phyloP scores from a whole-genome alignment of 2,797 vertebrate species.

The Psittacula echo region DNA sequence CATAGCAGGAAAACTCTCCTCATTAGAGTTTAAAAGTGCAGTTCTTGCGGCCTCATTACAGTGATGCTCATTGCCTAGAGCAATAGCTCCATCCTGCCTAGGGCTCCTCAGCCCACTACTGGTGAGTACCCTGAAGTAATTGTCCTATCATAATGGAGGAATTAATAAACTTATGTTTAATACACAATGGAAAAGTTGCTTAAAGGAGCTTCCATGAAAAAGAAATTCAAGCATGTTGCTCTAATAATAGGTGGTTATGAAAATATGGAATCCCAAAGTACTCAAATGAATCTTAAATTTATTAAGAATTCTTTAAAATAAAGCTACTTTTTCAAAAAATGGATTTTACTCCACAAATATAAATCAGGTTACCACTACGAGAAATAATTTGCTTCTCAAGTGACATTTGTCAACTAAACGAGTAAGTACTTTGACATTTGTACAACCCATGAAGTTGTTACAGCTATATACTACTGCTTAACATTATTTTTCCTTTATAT shows the following conservation, averaged over 20 bases:
- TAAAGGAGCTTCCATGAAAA: not conserved
- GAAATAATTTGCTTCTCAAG: constrained; percentile 21
- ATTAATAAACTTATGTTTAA: not conserved
- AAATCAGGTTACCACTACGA: not conserved
- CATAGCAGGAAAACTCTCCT: accelerated
- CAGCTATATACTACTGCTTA: not conserved
- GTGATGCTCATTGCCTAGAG: not conserved
- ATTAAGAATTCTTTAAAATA: not conserved
- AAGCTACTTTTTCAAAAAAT: not conserved
- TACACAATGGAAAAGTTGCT: not conserved
- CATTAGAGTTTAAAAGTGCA: accelerated
- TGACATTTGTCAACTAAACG: constrained; percentile 43
- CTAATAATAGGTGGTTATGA: not conserved
- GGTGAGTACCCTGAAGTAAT: not conserved
- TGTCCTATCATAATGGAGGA: not conserved
- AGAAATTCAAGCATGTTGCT: not conserved
- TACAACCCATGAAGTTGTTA: not conserved
- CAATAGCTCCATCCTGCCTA: not conserved
- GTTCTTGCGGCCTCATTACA: not conserved
- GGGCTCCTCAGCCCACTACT: not conserved
- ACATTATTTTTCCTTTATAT: constrained; percentile 28
- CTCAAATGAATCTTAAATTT: not conserved
- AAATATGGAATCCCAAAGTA: not conserved
- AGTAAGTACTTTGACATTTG: constrained; percentile 48
- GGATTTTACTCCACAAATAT: not conserved